phyloP scores from a whole-genome alignment of 2,113 vertebrate genomes.

The Pseudopipra pipra region DNA sequence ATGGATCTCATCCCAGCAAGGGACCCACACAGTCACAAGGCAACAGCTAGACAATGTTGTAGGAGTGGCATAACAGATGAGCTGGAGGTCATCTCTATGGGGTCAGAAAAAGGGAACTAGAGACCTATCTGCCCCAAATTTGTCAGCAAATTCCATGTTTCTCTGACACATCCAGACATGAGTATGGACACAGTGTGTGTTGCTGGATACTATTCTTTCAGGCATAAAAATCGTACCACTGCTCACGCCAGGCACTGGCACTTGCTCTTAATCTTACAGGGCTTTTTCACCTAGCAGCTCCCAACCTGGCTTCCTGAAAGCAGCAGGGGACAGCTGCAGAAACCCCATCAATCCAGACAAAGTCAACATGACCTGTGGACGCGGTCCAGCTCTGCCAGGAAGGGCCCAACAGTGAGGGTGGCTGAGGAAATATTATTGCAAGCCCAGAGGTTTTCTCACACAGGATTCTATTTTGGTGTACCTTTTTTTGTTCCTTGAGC shows the following conservation, averaged over 20 bases:
- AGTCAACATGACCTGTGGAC: constrained; percentile 42
- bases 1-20: not conserved
- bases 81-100: not conserved
- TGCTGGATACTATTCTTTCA: not conserved
- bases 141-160: fast-evolving
- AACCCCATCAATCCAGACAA: constrained; percentile 28
- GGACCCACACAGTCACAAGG: not conserved
- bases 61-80: not conserved
- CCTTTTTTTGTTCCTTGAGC: not conserved
- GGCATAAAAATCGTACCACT: not conserved
- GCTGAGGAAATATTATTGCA: constrained; percentile 49
- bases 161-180: not conserved
- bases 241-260: not conserved
- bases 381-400: constrained; percentile 23
- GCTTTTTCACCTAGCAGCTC: not conserved
- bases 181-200: fast-evolving
- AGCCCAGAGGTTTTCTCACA: constrained; percentile 16
- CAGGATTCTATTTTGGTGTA: constrained; percentile 28
- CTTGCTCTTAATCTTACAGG: not conserved
- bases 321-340: constrained; percentile 22
- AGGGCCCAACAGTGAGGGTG: not conserved
- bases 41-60: not conserved
- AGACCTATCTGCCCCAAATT: not conserved
- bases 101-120: not conserved
- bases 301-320: constrained; percentile 15